These are phyloP conservation scores for Hiodon alosoides DNA, from an alignment of 2,113 vertebrate species.

Conservation along the genomic window DNA sequence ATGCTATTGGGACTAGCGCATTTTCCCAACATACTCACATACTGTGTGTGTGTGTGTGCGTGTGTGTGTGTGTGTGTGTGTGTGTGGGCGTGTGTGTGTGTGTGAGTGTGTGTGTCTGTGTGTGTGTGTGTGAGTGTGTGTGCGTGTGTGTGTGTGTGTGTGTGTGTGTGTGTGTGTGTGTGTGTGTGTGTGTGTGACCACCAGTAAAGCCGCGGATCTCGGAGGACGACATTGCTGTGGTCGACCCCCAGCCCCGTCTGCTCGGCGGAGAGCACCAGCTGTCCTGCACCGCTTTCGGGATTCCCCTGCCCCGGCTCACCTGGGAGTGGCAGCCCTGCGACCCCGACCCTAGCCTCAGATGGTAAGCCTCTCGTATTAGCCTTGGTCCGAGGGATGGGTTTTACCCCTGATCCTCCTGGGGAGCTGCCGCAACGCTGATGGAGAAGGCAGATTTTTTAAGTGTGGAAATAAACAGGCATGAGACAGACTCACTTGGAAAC, in stretches of 20 bases:
- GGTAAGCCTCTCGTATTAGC: conserved; percentile 47
- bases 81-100: too few relatives aligned
- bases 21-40: not conserved
- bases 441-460: too few relatives aligned
- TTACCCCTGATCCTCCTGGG: too few relatives aligned
- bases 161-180: not conserved
- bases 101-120: too few relatives aligned
- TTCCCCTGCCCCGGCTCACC: conserved; percentile 61
- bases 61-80: not conserved
- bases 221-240: conserved; percentile 61
- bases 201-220: conserved; percentile 78
- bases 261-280: conserved; percentile 58
- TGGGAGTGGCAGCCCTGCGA: conserved; percentile 82
- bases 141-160: not conserved
- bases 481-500: too few relatives aligned
- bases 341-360: conserved; percentile 20
- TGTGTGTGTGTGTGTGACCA: too few relatives aligned
- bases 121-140: not conserved
- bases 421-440: too few relatives aligned
- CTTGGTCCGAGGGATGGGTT: not conserved
- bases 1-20: too few relatives aligned
- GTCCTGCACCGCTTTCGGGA: conserved; percentile 66
- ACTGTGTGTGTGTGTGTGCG: conserved; percentile 18
- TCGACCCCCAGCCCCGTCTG: conserved; percentile 45
- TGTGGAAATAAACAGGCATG: too few relatives aligned